These are phyloP conservation scores for Clavelina lepadiformis DNA, from an alignment of 23 tunicate species.

Conservation along the genomic window DNA sequence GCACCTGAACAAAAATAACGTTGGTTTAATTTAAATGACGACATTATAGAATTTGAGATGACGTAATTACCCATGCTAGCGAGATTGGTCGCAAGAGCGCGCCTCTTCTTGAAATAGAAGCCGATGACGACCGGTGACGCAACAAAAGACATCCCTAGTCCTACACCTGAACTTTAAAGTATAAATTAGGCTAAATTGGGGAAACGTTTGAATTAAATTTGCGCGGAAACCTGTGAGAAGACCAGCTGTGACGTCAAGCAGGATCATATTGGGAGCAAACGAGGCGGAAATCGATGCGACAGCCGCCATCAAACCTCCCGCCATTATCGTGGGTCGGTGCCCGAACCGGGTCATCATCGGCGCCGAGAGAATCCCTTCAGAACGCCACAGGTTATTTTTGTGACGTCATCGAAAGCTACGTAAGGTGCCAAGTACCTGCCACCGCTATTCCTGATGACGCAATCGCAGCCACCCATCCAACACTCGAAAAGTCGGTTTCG, in stretches of 20 bases:
- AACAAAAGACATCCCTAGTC: constrained; percentile 71
- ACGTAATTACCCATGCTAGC: constrained; percentile 88
- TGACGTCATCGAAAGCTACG: not conserved
- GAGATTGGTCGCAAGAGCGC: constrained; percentile 76
- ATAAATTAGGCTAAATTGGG: not conserved
- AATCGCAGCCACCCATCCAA: constrained; percentile 77
- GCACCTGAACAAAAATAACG: constrained; percentile 45
- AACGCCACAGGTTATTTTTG: not conserved
- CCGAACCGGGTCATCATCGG: constrained; percentile 52
- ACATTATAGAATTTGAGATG: too few species aligned
- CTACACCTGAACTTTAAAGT: constrained; percentile 41
- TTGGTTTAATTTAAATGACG: not conserved
- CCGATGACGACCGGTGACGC: constrained; percentile 83
- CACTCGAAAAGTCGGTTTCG: constrained; percentile 36
- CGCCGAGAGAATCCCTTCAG: constrained; percentile 56
- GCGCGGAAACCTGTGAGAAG: constrained; percentile 36
- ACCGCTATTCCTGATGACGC: constrained; percentile 64
- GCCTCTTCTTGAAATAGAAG: constrained; percentile 49
- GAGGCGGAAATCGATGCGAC: constrained; percentile 29
- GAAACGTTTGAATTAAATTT: not conserved
- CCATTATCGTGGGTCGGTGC: constrained; percentile 52
- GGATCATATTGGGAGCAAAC: constrained; percentile 37
- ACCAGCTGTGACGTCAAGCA: constrained; percentile 57
- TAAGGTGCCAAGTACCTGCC: too few species aligned
- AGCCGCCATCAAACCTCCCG: constrained; percentile 60